Evolutionary conservation across 2,797 vertebrate species (phyloP).

Genomic region (Pantherophis vulpinus): DNA sequence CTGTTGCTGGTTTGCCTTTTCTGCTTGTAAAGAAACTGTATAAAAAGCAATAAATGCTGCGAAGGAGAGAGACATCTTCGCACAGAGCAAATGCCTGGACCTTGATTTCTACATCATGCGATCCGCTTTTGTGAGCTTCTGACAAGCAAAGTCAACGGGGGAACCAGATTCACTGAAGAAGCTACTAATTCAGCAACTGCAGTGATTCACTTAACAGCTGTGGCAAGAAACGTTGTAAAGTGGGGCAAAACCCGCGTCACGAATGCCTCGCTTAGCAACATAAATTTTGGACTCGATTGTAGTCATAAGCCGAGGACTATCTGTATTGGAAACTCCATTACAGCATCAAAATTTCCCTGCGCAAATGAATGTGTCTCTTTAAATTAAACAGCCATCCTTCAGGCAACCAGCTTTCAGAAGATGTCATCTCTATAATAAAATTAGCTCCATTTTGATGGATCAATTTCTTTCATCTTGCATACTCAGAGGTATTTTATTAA

Average conservation of each 20-base stretch:
- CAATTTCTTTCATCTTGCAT: slow-evolving; percentile 48
- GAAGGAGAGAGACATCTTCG: too few relatives aligned
- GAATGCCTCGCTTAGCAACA: not conserved
- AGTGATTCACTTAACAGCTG: not conserved
- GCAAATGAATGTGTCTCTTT: not conserved
- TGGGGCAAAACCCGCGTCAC: not conserved
- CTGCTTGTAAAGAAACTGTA: too few relatives aligned
- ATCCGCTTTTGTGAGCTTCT: too few relatives aligned
- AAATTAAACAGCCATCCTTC: slow-evolving; percentile 47
- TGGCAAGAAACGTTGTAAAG: not conserved
- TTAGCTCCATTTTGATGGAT: slow-evolving; percentile 51
- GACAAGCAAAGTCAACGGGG: too few relatives aligned
- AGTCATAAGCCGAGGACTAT: too few relatives aligned
- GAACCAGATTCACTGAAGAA: not conserved
- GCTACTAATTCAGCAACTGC: too few relatives aligned
- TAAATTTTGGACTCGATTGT: too few relatives aligned
- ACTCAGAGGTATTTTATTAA: slow-evolving; percentile 63
- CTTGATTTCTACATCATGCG: too few relatives aligned
- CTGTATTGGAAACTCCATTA: not conserved
- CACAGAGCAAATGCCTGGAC: too few relatives aligned
- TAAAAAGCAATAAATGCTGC: too few relatives aligned
- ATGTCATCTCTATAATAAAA: slow-evolving; percentile 60
- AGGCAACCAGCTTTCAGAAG: slow-evolving; percentile 20
- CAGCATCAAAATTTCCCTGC: not conserved
- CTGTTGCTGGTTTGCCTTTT: too few relatives aligned